Percentiles rank a stretch among this genome's conserved stretches.
These are phyloP conservation scores for Cydia amplana DNA, from an alignment of 1,140 invertebrate genomes.

Conservation along the genomic window DNA sequence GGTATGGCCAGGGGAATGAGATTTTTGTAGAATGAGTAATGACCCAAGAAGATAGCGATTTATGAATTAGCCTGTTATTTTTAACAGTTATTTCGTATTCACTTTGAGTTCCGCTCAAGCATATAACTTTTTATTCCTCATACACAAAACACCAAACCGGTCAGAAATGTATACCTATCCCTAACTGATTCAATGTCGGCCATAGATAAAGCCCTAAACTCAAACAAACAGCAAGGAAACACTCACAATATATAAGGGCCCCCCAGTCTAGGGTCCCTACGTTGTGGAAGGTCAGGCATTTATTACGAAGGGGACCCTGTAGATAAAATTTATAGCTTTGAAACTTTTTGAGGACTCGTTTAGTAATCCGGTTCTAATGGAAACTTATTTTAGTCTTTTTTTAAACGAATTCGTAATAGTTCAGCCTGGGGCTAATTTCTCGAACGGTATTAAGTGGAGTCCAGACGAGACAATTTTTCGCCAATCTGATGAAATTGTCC, in stretches of 20 bases:
- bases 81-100: too few species aligned
- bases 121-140: neutral
- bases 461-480: too few species aligned
- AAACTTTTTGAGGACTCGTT: conserved; percentile 5
- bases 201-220: neutral
- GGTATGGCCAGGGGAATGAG: too few species aligned
- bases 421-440: too few species aligned
- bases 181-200: too few species aligned
- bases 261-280: conserved; percentile 8
- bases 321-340: neutral
- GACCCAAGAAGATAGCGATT: too few species aligned
- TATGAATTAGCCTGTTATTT: too few species aligned
- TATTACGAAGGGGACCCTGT: neutral
- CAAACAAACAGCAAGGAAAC: conserved; percentile 3
- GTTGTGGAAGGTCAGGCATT: conserved; percentile 21
- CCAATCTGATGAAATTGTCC: too few species aligned
- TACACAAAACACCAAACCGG: neutral
- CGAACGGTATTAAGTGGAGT: too few species aligned
- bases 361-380: conserved; percentile 5
- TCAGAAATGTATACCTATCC: too few species aligned
- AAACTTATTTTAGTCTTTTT: neutral
- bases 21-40: too few species aligned
- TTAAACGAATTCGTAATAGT: neutral
- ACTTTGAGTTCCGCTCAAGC: too few species aligned
- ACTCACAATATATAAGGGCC: neutral